Percentiles rank a stretch among this genome's conserved stretches.
phyloP scores from a whole-genome alignment of 2,113 vertebrate species.

The Pterophyllum scalare region DNA sequence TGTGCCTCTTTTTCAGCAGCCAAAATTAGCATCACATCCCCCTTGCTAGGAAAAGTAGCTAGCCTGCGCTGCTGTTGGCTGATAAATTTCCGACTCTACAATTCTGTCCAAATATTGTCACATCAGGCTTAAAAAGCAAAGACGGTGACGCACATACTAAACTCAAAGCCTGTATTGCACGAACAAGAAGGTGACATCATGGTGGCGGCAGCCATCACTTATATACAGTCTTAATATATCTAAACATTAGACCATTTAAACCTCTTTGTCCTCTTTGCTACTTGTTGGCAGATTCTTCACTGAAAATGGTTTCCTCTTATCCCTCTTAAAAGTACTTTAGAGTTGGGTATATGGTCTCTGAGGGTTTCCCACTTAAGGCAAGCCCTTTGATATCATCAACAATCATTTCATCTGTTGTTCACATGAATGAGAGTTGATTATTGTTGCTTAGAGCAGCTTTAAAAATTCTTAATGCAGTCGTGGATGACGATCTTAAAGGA shows the following conservation, averaged over 20 bases:
- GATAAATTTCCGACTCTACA: background rate
- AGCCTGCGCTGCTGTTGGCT: background rate
- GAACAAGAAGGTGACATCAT: background rate
- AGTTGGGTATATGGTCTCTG: background rate
- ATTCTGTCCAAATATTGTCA: background rate
- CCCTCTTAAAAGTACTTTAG: background rate
- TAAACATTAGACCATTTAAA: background rate
- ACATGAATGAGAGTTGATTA: background rate
- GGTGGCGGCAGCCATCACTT: background rate
- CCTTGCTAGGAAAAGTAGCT: background rate
- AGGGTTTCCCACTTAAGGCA: background rate
- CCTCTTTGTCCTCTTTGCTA: background rate
- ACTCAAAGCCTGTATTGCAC: background rate
- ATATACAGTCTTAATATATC: constrained; percentile 2
- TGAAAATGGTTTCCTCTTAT: background rate
- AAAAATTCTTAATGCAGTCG: accelerated
- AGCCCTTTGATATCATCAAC: background rate
- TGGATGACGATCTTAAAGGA: too few relatives aligned
- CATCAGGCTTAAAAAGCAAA: background rate
- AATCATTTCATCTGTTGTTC: background rate
- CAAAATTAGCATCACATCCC: background rate
- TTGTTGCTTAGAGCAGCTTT: background rate
- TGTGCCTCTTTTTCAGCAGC: background rate
- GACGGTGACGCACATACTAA: background rate
- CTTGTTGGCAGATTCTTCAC: background rate